phyloP scores from a whole-genome alignment of 2,888 invertebrate genomes.

The Dusona sp. region DNA sequence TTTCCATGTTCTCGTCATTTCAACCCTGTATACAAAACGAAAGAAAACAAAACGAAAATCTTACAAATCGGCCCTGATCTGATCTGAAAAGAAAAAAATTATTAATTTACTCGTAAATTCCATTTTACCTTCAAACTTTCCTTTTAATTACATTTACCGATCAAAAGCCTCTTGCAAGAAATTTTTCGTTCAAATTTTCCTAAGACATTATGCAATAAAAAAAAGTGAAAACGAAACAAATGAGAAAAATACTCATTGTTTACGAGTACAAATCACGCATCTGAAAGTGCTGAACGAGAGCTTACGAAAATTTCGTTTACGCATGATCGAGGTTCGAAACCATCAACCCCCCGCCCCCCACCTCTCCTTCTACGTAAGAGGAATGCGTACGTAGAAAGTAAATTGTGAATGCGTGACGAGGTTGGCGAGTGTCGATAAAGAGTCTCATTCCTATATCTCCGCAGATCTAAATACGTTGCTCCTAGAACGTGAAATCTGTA shows the following conservation, averaged over 20 bases:
- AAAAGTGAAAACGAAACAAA: not conserved
- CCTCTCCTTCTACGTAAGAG: not conserved
- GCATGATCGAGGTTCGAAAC: not conserved
- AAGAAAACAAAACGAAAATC: no score
- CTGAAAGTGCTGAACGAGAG: not conserved
- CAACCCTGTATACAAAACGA: no score
- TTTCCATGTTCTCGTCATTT: no score
- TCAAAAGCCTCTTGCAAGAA: no score
- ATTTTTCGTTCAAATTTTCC: no score
- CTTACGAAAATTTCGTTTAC: not conserved
- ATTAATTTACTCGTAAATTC: no score
- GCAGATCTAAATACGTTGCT: constrained; percentile 5
- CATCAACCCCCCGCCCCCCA: not conserved
- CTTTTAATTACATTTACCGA: no score
- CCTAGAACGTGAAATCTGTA: not conserved
- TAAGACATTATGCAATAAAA: no score
- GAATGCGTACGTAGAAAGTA: constrained; percentile 16
- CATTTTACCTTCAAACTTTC: no score
- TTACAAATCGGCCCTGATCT: no score
- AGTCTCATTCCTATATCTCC: constrained; percentile 33
- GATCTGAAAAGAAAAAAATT: no score
- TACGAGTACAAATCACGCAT: not conserved
- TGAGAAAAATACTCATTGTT: not conserved
- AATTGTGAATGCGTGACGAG: constrained; percentile 40
- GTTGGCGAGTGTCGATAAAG: constrained; percentile 25